Conservation (phyloP, 2,797 vertebrate genomes). For the Gallinago solitaria region DNA sequence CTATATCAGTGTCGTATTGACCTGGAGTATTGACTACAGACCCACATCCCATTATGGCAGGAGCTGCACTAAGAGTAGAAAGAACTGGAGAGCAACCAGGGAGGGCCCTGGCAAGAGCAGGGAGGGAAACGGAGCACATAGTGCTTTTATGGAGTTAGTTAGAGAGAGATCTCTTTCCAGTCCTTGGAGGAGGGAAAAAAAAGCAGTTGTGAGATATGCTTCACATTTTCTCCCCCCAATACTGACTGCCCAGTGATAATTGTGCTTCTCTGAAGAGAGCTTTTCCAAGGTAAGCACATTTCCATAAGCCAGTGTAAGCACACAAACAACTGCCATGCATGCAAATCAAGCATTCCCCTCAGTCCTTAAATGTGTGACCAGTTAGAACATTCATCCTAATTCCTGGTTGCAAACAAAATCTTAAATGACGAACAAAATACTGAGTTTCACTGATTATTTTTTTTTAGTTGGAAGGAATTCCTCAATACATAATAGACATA, state of each 20-base stretch:
- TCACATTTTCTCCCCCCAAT: not conserved
- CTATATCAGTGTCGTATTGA: not conserved
- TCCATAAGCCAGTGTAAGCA: not conserved
- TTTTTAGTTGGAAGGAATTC: not conserved
- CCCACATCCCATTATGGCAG: not conserved
- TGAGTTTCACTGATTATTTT: no score
- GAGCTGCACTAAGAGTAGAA: not conserved
- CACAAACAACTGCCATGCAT: not conserved
- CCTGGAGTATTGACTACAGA: not conserved
- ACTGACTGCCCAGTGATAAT: not conserved
- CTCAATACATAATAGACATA: not conserved
- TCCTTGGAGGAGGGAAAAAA: not conserved
- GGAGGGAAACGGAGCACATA: not conserved
- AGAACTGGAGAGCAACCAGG: not conserved
- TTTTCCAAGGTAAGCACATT: not conserved
- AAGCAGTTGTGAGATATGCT: not conserved
- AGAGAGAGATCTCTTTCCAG: not conserved
- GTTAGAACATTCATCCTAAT: not conserved
- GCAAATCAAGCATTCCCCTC: not conserved
- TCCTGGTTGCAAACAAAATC: not conserved
- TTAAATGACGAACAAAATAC: not conserved
- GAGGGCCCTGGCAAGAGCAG: not conserved
- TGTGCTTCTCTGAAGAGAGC: not conserved
- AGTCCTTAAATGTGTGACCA: not conserved
- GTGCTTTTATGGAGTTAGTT: not conserved